A percentile compares a stretch with the other conserved stretches of the same genome.
Conservation (phyloP, 2,888 invertebrate species). For the Brachypalpus laphriformis region DNA sequence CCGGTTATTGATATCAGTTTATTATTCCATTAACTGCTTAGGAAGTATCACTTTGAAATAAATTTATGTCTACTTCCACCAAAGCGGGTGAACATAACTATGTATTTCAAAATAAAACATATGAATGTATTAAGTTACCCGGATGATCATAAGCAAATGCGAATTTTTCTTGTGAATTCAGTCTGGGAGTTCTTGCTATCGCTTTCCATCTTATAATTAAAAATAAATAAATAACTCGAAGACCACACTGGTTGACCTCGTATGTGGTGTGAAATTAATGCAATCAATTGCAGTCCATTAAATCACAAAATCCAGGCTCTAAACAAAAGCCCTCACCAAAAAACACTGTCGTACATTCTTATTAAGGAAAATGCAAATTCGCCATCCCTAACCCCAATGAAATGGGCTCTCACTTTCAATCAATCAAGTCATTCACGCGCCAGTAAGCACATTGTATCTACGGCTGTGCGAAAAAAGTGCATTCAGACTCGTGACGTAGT, state of each 20-base stretch:
- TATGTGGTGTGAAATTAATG: slow-evolving; percentile 2
- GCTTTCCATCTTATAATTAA: not conserved
- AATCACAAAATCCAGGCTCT: not conserved
- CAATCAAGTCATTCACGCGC: not conserved
- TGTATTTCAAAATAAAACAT: too few relatives aligned
- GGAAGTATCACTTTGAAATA: too few relatives aligned
- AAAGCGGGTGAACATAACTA: too few relatives aligned
- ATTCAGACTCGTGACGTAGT: slow-evolving; percentile 6
- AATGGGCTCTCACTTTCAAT: slow-evolving; percentile 30
- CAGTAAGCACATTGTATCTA: not conserved
- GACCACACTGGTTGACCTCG: slow-evolving; percentile 24
- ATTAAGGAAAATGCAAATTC: slow-evolving; percentile 37
- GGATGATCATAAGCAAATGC: too few relatives aligned
- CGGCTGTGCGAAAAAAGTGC: slow-evolving; percentile 18
- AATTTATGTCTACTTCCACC: too few relatives aligned
- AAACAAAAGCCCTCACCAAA: not conserved
- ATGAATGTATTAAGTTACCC: too few relatives aligned
- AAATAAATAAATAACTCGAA: slow-evolving; percentile 28
- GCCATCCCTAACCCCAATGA: not conserved
- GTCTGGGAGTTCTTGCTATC: too few relatives aligned
- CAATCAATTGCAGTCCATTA: slow-evolving; percentile 36
- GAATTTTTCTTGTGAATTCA: too few relatives aligned
- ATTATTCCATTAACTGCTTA: too few relatives aligned
- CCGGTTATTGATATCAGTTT: too few relatives aligned
- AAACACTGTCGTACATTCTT: not conserved